Evolutionary conservation across 2,113 vertebrate species (phyloP), one percentile per base, ranked within the genome.

Genomic region (Bambusicola thoracicus): DNA sequence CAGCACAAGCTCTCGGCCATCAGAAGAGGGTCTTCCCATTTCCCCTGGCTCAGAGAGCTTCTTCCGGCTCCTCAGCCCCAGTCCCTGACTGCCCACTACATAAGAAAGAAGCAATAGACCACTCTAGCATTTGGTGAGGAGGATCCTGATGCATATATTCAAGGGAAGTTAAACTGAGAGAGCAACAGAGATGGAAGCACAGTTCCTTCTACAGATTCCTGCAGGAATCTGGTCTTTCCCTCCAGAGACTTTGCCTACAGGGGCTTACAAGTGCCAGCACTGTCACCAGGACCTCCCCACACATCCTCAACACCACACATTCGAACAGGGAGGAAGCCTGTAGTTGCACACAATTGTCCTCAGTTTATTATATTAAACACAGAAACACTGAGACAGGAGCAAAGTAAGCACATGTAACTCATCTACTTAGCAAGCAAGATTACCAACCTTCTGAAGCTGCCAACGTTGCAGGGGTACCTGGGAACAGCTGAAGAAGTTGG

Each of bases 371-470:
- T 10, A 48, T 29, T 34, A 18, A 34, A 27, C 48, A 61, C 15
- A 65, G 40, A 86, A 90, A 15, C 20, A 55, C 13, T 55, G 36
- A 62, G 76, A 41, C 11, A 69, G 74, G 34, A 84, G 61, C 24
- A 55, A 22, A 79, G 38, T 1, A 6, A 75, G 46, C 32, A 61
- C 27, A 4, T 9, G 16, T 40, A 85, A 90, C 36, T 10, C 3
- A 1, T 44, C 58, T 61, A 55, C 20, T 73, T 51, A 68, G 86
- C 24, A 73, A 58, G 36, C 16, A 84, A 6, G 29, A 40, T 51
- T 72, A 96, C 96, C 78, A 79, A 96, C 96, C 89, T 97, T 92
- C 77, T 77, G 48, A 93, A 43, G 69, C 89, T 90, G 72, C 85
- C 95, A 92, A 93, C 29, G 59, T 65, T 68, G 79, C 77, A 53